phyloP scores from a whole-genome alignment of 2,113 vertebrate genomes.

The Anhinga rufa region DNA sequence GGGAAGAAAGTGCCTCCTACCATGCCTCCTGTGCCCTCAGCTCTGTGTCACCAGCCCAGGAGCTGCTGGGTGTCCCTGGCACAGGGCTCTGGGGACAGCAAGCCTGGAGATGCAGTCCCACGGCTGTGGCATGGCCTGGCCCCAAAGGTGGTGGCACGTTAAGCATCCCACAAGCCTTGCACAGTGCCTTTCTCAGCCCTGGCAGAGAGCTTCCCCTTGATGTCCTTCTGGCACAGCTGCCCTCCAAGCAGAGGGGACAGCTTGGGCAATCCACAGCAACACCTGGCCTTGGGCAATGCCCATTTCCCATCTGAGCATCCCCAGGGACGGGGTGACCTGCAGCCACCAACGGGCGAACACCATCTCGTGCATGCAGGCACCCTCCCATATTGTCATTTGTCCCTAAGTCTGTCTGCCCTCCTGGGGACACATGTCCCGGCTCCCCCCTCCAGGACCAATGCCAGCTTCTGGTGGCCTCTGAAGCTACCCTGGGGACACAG shows the following conservation, averaged over 20 bases:
- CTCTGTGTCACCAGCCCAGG: neutral
- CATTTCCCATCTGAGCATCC: neutral
- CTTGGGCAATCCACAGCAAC: neutral
- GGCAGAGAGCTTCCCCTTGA: neutral
- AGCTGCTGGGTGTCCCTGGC: neutral
- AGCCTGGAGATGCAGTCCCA: neutral
- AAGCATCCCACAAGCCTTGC: neutral
- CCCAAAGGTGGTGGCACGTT: rapidly evolving
- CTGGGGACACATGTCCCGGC: neutral
- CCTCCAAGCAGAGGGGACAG: neutral
- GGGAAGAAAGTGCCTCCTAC: neutral
- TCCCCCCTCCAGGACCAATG: neutral
- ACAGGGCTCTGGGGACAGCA: neutral
- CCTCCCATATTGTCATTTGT: neutral
- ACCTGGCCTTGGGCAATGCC: neutral
- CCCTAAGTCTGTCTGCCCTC: neutral
- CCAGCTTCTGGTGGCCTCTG: neutral
- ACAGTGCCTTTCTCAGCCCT: neutral
- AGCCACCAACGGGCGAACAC: neutral
- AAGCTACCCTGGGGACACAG: neutral
- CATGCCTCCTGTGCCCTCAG: neutral
- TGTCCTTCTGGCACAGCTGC: neutral
- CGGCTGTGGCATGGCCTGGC: neutral
- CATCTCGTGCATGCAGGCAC: neutral
- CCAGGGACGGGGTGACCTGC: neutral